phyloP scores from a whole-genome alignment of 2,797 vertebrate species.

The Semotilus atromaculatus region DNA sequence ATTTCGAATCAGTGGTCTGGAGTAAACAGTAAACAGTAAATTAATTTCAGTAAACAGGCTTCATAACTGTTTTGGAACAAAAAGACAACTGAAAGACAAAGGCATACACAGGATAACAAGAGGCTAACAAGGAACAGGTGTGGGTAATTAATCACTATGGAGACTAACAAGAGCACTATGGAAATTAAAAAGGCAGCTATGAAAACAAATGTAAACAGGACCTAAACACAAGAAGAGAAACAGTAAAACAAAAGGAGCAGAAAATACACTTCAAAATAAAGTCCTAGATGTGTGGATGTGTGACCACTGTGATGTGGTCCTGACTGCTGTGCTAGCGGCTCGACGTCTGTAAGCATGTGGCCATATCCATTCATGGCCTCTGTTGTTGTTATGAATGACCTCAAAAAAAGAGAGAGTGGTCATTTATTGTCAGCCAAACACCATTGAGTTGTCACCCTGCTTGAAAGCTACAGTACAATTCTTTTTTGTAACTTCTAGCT shows the following conservation, averaged over 20 bases:
- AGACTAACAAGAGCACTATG: neutral
- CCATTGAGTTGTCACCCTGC: neutral
- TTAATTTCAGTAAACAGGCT: neutral
- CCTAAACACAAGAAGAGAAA: neutral
- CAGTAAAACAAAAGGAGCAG: neutral
- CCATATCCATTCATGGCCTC: neutral
- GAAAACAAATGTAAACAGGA: neutral
- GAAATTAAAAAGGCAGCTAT: neutral
- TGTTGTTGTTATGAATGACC: slow-evolving; percentile 13
- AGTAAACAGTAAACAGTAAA: too few species aligned
- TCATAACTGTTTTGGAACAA: too few species aligned
- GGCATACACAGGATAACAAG: neutral
- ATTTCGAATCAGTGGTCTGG: neutral
- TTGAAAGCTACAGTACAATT: too few species aligned
- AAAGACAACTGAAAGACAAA: neutral
- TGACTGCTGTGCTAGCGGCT: neutral
- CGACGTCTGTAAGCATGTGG: slow-evolving; percentile 18
- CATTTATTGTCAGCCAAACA: neutral
- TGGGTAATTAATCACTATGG: neutral
- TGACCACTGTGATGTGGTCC: neutral
- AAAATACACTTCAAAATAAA: neutral
- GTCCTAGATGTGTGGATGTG: neutral
- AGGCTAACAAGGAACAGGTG: neutral
- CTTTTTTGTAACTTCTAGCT: neutral
- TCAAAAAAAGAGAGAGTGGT: neutral